Evolutionary conservation across 2,888 invertebrate genomes (phyloP), one percentile per base, ranked within the genome.

Genomic region (Hemistola chrysoprasaria): DNA sequence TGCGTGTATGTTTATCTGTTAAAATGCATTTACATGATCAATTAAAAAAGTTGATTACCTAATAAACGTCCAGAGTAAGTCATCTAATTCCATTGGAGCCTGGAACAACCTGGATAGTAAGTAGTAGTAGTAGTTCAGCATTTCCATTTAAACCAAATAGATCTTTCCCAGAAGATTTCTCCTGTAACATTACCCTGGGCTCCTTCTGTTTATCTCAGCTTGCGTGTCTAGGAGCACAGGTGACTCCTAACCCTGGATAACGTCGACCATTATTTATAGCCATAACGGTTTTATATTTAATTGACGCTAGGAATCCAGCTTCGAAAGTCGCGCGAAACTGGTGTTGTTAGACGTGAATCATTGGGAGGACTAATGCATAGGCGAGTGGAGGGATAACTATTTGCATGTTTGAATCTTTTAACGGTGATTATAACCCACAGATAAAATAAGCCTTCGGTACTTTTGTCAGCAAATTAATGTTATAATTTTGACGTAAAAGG

Each of bases 201-300:
- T 38, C 38, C 43, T 38, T 34, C 27, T 34, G 43, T 22, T 44
- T 33, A 44, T 50, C 48, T 46, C 40, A 25, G 8, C 28, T 53
- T 38, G 50, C 53, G 50, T 50, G 53, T 40, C 35, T 29, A 37
- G 30, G 25, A 46, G 33, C 33, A 45, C 40, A 38, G 37, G 42
- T 37, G 44, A 42, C 45, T 38, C 42, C 34, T 53, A 42, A 47
- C 51, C 43, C 41, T 27, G 50, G 39, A 41, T 44, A 44, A 39
- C 38, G 44, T 21, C 41, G 36, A 29, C 11, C 45, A 48, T 56
- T 56, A 56, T 56, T 56, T 53, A 56, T 53, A 45, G 53, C 42
- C 20, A 41, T 53, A 52, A 53, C 56, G 53, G 51, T 44, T 47
- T 47, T 44, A 49, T 49, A 53, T 56, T 56, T 58, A 58, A 58